These are phyloP conservation scores for Macrotis lagotis DNA, from an alignment of 2,113 vertebrate species.

Conservation along the genomic window DNA sequence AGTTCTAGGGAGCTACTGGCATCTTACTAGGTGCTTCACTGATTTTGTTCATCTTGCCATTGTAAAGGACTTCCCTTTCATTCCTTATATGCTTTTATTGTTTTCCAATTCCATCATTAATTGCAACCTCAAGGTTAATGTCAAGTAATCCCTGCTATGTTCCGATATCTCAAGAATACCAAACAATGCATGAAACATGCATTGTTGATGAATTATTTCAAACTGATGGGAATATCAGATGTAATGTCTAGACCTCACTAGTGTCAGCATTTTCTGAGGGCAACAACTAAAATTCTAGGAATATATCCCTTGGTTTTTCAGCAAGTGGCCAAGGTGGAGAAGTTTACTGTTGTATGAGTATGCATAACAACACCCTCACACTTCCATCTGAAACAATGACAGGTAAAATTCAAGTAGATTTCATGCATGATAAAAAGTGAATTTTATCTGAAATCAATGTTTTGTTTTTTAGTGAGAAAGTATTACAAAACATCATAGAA, in stretches of 20 bases:
- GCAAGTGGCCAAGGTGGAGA: background rate
- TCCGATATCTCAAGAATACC: background rate
- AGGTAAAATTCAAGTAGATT: background rate
- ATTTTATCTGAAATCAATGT: background rate
- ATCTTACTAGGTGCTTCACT: background rate
- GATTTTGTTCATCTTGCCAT: background rate
- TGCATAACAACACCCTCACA: background rate
- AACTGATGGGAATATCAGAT: background rate
- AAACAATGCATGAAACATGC: background rate
- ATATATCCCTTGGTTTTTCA: background rate
- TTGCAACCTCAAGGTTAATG: background rate
- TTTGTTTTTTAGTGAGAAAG: background rate
- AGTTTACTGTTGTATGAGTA: background rate
- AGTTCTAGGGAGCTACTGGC: no score
- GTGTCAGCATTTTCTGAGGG: background rate
- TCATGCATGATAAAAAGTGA: background rate
- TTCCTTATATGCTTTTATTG: background rate
- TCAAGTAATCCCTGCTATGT: background rate
- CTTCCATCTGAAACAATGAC: background rate
- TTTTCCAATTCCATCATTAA: background rate
- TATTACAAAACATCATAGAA: background rate
- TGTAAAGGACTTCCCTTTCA: background rate
- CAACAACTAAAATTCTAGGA: background rate
- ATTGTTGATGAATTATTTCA: background rate
- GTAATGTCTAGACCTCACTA: background rate